Base-by-base conservation (phyloP, 2,888 invertebrate species). In the Drosophila nr. medialis region DNA sequence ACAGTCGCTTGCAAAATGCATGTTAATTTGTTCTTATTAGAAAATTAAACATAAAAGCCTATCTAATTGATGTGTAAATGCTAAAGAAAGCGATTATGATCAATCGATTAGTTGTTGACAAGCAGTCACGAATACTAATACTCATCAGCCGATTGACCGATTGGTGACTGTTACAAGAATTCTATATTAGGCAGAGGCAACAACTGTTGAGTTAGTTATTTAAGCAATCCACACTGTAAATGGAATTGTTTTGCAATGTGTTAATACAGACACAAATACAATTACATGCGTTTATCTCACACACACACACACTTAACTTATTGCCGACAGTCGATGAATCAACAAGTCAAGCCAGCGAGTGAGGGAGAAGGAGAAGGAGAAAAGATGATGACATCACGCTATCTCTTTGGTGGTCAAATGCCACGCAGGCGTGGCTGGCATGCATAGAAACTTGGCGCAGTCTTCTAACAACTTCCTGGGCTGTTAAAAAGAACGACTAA, bases 241-340 rank as follows among this genome's bases (percentile, higher is more conserved):
- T 71, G 80, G 76, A 80, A 56, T 59, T 63, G 55, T 75, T 36
- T 51, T 75, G 56, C 32, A 65, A 18, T 38, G 40, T 58, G 56
- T 58, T 24, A 45, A 61, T 63, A 66, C 55, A 27, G 4, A 29
- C 51, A 54, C 32, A 61, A 27, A 64, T 27, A 62, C 56, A 42
- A 42, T 32, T 32, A 27, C 58, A 55, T 27, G 45, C 51, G 59
- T 63, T 66, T 75, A 63, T 76, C 76, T 75, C 65, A 68, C 49
- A 42, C 36, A 54, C n/a, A 54, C n/a, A 24, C 21, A 42, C 27
- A 58, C 15, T 15, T 21, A 42, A 38, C 45, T 66, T 62, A 42
- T 59, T 64, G 61, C 64, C 67, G 76, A 53, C 77, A 72, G 77
- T 76, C 72, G 72, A 59, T 77, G 72, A 80, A 76, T 77, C 80